These are phyloP conservation scores for Cyanoderma ruficeps DNA, from an alignment of 2,113 vertebrate species.

Conservation along the genomic window DNA sequence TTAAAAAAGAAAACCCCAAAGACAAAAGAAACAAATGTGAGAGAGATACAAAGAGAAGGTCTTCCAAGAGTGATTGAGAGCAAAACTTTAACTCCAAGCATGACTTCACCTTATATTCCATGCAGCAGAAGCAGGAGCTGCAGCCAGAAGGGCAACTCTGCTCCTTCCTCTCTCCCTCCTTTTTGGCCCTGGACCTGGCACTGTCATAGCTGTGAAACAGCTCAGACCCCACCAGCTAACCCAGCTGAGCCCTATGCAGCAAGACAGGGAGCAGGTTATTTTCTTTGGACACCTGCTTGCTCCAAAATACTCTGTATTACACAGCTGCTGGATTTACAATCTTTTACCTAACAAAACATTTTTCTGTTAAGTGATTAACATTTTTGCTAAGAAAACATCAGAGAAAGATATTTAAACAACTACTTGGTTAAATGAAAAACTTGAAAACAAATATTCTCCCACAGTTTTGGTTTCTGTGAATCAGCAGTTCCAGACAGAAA, in stretches of 20 bases:
- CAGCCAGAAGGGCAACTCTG: rapidly evolving
- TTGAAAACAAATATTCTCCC: not conserved
- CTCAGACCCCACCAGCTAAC: not conserved
- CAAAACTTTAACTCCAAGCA: not conserved
- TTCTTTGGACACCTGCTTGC: not conserved
- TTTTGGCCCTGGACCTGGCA: not conserved
- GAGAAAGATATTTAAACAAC: not conserved
- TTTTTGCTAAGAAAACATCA: not conserved
- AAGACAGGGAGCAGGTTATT: not conserved
- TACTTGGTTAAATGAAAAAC: not conserved
- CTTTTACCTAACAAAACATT: not conserved
- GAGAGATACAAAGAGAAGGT: not conserved
- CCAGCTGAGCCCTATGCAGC: rapidly evolving
- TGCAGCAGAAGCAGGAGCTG: not conserved
- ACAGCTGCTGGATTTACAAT: not conserved
- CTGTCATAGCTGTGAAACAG: rapidly evolving
- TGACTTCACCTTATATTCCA: not conserved
- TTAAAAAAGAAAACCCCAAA: not conserved
- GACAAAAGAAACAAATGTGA: not conserved
- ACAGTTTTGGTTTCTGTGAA: not conserved
- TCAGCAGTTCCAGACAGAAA: not conserved
- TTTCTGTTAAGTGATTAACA: not conserved
- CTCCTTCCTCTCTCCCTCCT: not conserved
- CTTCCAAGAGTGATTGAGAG: not conserved
- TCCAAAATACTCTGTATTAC: not conserved